Evolutionary conservation across 1,140 invertebrate species (phyloP).

Genomic region (Tetraneura akinire): DNA sequence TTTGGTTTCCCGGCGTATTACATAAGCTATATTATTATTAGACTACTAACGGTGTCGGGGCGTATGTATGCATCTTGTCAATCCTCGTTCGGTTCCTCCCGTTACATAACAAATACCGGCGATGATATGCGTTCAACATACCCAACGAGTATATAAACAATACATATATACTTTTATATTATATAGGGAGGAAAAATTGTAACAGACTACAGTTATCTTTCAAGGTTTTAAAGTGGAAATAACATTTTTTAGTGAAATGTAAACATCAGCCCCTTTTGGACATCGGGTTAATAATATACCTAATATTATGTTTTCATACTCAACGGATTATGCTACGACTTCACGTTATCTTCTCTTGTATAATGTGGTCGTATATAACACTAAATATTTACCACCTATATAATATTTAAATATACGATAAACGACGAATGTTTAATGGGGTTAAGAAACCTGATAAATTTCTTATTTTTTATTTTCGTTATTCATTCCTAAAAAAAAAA

Average conservation of each 20-base stretch:
- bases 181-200: slow-evolving; percentile 18
- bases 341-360: background rate
- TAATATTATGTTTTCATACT: background rate
- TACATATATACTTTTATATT: background rate
- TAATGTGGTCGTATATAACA: background rate
- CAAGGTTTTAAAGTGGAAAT: slow-evolving; percentile 36
- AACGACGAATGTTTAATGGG: slow-evolving; percentile 20
- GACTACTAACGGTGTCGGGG: slow-evolving; percentile 29
- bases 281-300: background rate
- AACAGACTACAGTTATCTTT: slow-evolving; percentile 36
- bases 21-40: slow-evolving; percentile 41
- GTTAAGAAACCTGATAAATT: slow-evolving; percentile 1
- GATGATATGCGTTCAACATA: slow-evolving; percentile 47
- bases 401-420: background rate
- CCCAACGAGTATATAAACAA: slow-evolving; percentile 30
- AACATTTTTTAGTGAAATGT: slow-evolving; percentile 45
- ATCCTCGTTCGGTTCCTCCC: slow-evolving; percentile 41
- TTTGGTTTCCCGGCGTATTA: background rate
- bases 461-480: background rate
- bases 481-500: background rate
- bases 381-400: no score
- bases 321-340: background rate
- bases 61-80: slow-evolving; percentile 48
- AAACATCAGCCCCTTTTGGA: slow-evolving; percentile 23
- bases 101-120: slow-evolving; percentile 41